Conservation (phyloP, 1,140 invertebrate genomes). For the Drosophila mauritiana region DNA sequence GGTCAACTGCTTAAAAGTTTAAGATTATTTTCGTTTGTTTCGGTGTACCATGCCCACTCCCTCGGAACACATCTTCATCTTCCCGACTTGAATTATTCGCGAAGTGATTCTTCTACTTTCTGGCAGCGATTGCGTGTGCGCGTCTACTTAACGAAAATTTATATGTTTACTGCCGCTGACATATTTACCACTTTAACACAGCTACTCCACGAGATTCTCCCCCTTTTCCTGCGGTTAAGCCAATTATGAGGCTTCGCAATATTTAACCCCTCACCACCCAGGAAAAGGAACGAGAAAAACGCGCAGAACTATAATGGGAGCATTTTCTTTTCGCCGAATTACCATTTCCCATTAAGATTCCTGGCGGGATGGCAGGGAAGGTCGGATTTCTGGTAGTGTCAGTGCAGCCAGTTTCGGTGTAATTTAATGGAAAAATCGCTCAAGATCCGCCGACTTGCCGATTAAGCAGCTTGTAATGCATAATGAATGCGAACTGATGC, state of each 20-base stretch:
- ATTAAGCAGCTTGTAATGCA: constrained; percentile 65
- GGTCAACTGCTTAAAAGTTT: no score
- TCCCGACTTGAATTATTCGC: constrained; percentile 10
- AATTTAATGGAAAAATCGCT: constrained; percentile 78
- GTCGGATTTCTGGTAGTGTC: constrained; percentile 33
- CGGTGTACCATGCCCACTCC: not conserved
- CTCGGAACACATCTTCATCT: not conserved
- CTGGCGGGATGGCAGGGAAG: not conserved
- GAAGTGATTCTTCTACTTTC: constrained; percentile 26
- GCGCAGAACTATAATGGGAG: constrained; percentile 5
- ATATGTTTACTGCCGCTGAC: constrained; percentile 75
- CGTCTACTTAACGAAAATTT: constrained; percentile 82
- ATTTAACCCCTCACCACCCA: constrained; percentile 1
- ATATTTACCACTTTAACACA: constrained; percentile 82
- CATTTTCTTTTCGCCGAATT: constrained; percentile 30
- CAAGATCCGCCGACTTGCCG: constrained; percentile 24
- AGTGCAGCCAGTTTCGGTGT: constrained; percentile 50
- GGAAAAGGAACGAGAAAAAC: not conserved
- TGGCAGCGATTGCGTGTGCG: constrained; percentile 68
- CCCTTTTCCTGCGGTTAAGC: constrained; percentile 9
- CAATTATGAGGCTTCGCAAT: constrained; percentile 43
- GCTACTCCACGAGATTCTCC: constrained; percentile 4
- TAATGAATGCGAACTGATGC: constrained; percentile 70
- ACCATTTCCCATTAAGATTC: constrained; percentile 47
- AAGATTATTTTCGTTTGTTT: not conserved